These are phyloP conservation scores for Hemicordylus capensis DNA, from an alignment of 2,113 vertebrate genomes.

Conservation along the genomic window DNA sequence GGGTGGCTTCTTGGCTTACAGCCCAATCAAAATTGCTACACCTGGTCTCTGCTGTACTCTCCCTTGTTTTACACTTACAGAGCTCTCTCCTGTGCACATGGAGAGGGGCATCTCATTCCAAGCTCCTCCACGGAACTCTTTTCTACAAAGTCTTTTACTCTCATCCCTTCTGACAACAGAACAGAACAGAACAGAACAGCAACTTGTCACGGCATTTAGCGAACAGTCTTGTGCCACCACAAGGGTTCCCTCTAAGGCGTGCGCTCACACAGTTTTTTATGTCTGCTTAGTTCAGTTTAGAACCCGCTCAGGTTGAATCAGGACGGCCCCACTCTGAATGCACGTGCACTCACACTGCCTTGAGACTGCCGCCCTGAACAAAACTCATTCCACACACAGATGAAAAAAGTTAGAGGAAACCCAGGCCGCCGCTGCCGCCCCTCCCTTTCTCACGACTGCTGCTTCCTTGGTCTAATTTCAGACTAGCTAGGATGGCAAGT, in stretches of 20 bases:
- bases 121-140: neutral
- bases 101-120: neutral
- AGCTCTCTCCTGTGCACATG: neutral
- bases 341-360: no score
- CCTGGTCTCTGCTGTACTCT: no score
- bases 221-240: neutral
- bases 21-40: neutral
- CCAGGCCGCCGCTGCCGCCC: no score
- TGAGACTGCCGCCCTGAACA: no score
- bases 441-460: neutral
- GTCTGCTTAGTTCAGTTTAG: no score
- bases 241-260: no score
- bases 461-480: neutral
- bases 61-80: neutral
- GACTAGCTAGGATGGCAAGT: neutral
- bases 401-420: no score
- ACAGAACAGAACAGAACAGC: neutral
- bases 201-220: neutral
- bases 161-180: neutral
- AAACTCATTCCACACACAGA: no score
- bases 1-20: neutral
- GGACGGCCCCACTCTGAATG: no score
- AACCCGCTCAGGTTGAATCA: no score
- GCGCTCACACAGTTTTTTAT: no score
- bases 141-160: neutral